These are phyloP conservation scores for Halocynthia roretzi DNA, from an alignment of 23 tunicate genomes.

Conservation along the genomic window DNA sequence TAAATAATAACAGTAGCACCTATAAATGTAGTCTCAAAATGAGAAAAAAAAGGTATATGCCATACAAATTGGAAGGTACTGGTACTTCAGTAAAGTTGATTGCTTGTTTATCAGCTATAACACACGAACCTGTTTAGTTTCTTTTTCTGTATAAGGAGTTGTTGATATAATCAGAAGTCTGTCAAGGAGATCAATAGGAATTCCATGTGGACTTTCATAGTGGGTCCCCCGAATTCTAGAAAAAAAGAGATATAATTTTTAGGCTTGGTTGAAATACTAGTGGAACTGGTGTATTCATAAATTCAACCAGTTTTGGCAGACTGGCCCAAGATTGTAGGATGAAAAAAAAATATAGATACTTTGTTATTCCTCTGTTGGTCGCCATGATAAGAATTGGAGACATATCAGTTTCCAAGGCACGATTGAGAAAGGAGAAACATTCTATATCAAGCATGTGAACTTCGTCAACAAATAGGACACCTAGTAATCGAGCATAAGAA, in stretches of 20 bases:
- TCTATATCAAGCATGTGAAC: constrained; percentile 99
- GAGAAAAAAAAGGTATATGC: no score
- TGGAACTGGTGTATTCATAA: not conserved
- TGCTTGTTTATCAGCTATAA: no score
- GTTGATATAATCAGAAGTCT: constrained; percentile 84
- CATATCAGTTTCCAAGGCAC: constrained; percentile 89
- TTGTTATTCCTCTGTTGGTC: constrained; percentile 92
- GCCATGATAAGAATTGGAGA: constrained; percentile 97
- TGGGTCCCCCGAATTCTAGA: constrained; percentile 92
- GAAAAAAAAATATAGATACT: not conserved
- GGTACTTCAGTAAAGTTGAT: no score
- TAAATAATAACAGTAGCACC: no score
- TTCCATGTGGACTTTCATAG: constrained; percentile 89
- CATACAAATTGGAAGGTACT: no score
- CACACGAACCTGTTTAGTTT: constrained; percentile 58
- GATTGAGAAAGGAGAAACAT: constrained; percentile 89
- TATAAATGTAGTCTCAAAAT: no score
- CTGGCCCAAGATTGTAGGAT: not conserved
- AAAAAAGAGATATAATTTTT: not conserved
- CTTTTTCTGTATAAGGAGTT: constrained; percentile 80
- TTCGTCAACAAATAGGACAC: constrained; percentile 95
- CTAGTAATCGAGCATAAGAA: constrained; percentile 1
- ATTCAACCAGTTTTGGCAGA: not conserved
- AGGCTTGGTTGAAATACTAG: no score
- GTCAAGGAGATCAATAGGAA: constrained; percentile 86